phyloP scores from a whole-genome alignment of 2,888 invertebrate species.

The Sepioteuthis lessoniana region DNA sequence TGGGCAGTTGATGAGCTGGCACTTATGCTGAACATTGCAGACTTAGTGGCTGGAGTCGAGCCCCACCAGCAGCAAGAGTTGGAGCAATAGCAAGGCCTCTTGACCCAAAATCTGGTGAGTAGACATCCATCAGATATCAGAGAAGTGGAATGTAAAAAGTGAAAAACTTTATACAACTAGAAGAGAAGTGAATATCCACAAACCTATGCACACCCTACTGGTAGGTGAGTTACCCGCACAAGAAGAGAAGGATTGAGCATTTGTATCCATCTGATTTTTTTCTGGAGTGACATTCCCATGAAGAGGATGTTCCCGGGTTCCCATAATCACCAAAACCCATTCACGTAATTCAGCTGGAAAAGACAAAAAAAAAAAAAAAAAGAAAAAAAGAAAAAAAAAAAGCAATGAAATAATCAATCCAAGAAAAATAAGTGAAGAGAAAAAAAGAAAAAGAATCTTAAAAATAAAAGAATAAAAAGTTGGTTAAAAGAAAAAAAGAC shows the following conservation, averaged over 20 bases:
- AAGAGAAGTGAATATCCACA: slow-evolving; percentile 48
- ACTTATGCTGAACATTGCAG: background rate
- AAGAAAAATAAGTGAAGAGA: no score
- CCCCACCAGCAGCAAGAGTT: background rate
- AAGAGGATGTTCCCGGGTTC: slow-evolving; percentile 65
- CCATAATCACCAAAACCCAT: slow-evolving; percentile 69
- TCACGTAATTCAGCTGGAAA: slow-evolving; percentile 69
- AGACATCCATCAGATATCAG: slow-evolving; percentile 37
- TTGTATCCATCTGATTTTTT: slow-evolving; percentile 42
- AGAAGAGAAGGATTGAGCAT: slow-evolving; percentile 24
- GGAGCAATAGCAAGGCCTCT: background rate
- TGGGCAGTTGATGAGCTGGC: background rate
- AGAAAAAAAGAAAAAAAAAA: background rate
- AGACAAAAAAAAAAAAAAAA: slow-evolving; percentile 52
- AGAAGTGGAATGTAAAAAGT: slow-evolving; percentile 48
- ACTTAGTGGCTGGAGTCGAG: background rate
- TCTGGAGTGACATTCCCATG: slow-evolving; percentile 60
- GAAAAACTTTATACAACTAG: slow-evolving; percentile 38
- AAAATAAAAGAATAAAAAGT: no score
- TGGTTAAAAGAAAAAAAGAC: no score
- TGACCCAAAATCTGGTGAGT: background rate
- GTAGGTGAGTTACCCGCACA: slow-evolving; percentile 47
- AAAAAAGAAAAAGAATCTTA: no score
- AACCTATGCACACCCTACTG: slow-evolving; percentile 49
- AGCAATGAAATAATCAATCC: background rate